Percentiles rank a stretch among this genome's conserved stretches.
phyloP scores from a whole-genome alignment of 2,113 vertebrate genomes.

The Etheostoma spectabile region DNA sequence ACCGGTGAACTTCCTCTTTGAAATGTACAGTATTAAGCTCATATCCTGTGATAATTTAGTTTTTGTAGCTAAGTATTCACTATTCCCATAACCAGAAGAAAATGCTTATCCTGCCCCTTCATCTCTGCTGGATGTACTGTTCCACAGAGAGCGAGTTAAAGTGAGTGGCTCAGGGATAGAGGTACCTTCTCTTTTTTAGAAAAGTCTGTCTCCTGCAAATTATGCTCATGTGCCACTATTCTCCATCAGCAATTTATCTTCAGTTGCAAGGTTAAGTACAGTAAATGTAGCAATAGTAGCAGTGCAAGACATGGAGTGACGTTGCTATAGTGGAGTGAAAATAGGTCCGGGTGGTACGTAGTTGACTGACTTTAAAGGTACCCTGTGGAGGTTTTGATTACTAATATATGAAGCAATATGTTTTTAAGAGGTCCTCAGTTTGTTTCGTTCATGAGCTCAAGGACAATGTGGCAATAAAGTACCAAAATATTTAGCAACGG shows the following conservation, averaged over 20 bases:
- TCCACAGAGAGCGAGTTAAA: conserved; percentile 18
- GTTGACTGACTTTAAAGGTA: conserved; percentile 21
- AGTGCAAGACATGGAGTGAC: neutral
- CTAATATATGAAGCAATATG: conserved; percentile 2
- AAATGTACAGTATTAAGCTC: conserved; percentile 32
- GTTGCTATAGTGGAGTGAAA: conserved; percentile 3
- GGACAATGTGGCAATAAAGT: neutral
- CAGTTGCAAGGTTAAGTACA: conserved; percentile 16
- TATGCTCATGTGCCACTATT: conserved; percentile 20
- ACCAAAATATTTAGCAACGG: neutral
- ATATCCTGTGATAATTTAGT: conserved; percentile 53
- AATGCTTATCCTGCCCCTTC: conserved; percentile 22
- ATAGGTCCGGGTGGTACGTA: neutral
- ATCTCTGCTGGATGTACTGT: conserved; percentile 45
- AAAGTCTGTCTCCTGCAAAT: conserved; percentile 17
- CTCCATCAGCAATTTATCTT: conserved; percentile 20
- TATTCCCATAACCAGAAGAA: conserved; percentile 9
- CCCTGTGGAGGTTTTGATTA: neutral
- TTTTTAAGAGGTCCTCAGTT: conserved; percentile 3
- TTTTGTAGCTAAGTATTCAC: conserved; percentile 30
- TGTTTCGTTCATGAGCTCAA: neutral
- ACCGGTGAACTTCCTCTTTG: conserved; percentile 51
- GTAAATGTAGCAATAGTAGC: neutral
- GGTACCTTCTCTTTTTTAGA: conserved; percentile 9
- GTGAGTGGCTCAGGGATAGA: neutral